These are phyloP conservation scores for Malaclemys terrapin DNA, from an alignment of 2,113 vertebrate genomes.

Conservation along the genomic window DNA sequence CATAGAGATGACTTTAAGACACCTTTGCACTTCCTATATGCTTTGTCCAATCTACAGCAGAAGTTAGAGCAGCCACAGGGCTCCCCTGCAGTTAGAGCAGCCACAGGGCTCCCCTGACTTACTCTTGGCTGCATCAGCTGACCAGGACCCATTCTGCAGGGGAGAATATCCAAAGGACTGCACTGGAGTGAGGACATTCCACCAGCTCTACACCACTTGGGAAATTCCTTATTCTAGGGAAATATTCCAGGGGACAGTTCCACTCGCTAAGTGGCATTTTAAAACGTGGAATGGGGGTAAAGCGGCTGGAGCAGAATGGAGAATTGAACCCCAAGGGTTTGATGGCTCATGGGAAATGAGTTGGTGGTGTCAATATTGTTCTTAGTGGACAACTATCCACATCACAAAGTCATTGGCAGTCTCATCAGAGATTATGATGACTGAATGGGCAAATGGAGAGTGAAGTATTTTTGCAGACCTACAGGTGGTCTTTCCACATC, in stretches of 20 bases:
- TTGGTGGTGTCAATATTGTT: not conserved
- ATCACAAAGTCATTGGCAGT: accelerated
- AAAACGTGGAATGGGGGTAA: not conserved
- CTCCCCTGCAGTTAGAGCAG: conserved; percentile 50
- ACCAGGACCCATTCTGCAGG: not conserved
- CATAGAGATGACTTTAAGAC: conserved; percentile 49
- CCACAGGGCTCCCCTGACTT: conserved; percentile 36
- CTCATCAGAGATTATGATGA: not conserved
- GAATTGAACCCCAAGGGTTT: not conserved
- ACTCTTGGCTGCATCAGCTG: conserved; percentile 41
- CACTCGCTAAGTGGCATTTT: not conserved
- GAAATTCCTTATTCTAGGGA: not conserved
- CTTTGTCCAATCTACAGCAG: conserved; percentile 29
- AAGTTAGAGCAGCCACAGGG: conserved; percentile 6
- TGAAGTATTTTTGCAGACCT: accelerated
- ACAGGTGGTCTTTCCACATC: conserved; percentile 28
- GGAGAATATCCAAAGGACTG: conserved; percentile 53
- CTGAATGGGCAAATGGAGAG: not conserved
- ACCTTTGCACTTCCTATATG: conserved; percentile 68
- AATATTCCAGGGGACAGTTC: not conserved
- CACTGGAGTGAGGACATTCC: not conserved
- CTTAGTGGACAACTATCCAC: not conserved
- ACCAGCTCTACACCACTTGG: not conserved
- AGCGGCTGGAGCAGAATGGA: not conserved
- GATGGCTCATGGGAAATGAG: not conserved